Conservation (phyloP, 2,888 invertebrate genomes). For the Selenia dentaria region DNA sequence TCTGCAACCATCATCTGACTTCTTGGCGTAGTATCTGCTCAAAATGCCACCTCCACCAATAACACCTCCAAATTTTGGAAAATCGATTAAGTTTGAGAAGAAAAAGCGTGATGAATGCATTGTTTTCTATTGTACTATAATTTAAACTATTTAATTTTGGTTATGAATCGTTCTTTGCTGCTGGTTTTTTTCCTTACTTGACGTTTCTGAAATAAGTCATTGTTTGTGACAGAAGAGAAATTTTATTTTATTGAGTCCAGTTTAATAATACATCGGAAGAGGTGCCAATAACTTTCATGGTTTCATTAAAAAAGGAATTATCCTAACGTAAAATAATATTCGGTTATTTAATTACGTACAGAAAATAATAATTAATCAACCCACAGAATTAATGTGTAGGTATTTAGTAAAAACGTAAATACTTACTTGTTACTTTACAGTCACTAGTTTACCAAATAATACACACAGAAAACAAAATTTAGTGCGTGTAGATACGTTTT, state of each 20-base stretch:
- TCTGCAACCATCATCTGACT: slow-evolving; percentile 51
- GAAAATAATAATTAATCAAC: no score
- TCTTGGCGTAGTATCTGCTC: slow-evolving; percentile 50
- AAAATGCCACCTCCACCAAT: slow-evolving; percentile 26
- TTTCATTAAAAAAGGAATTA: no score
- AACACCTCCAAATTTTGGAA: slow-evolving; percentile 29
- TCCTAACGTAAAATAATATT: no score
- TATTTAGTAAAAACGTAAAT: no score
- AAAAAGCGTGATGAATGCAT: slow-evolving; percentile 36
- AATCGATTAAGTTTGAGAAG: slow-evolving; percentile 34
- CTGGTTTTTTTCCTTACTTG: slow-evolving; percentile 40
- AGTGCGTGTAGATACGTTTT: no score
- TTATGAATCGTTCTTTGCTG: slow-evolving; percentile 36
- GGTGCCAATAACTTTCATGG: no score
- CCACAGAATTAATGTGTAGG: no score
- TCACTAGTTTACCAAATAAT: no score
- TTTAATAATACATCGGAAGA: no score
- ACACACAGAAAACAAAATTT: no score
- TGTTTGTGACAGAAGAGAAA: slow-evolving; percentile 17
- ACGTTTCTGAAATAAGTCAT: slow-evolving; percentile 17
- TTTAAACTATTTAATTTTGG: slow-evolving; percentile 29
- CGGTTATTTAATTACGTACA: no score
- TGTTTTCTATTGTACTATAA: slow-evolving; percentile 29
- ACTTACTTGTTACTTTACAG: no score
- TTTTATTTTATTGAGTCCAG: neutral